These are phyloP conservation scores for Vandiemenella viatica DNA, from an alignment of 2,888 invertebrate genomes.

Conservation along the genomic window DNA sequence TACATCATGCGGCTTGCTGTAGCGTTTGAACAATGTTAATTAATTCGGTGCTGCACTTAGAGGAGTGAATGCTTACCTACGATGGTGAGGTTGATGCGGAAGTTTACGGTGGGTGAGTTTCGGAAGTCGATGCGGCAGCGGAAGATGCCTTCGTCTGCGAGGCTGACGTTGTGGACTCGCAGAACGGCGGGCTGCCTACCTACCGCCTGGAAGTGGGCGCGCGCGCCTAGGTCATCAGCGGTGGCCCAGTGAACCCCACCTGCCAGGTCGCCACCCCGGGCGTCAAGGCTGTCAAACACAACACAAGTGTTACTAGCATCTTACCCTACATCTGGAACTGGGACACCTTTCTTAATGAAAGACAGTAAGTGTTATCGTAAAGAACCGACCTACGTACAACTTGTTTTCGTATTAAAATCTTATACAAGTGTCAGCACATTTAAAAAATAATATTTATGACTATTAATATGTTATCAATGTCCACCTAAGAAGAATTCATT, in stretches of 20 bases:
- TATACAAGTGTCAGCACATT: no score
- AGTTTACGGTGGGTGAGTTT: conserved; percentile 77
- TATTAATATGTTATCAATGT: no score
- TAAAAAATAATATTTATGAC: no score
- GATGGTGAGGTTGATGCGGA: conserved; percentile 69
- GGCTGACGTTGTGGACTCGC: conserved; percentile 53
- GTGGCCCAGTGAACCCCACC: conserved; percentile 59
- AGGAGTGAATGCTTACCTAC: conserved; percentile 49
- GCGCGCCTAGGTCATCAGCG: conserved; percentile 58
- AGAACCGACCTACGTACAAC: no score
- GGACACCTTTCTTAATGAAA: no score
- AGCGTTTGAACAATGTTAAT: no score
- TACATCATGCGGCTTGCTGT: no score
- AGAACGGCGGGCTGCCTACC: conserved; percentile 43
- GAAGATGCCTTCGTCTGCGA: conserved; percentile 67
- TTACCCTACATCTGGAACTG: no score
- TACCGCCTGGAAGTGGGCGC: conserved; percentile 52
- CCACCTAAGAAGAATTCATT: no score
- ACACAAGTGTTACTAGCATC: no score
- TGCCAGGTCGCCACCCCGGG: conserved; percentile 51
- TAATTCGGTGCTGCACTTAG: not conserved
- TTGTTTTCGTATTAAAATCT: no score
- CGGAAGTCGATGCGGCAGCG: conserved; percentile 80
- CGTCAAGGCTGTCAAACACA: conserved; percentile 50
- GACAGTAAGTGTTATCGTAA: no score